Conservation (phyloP, 2,888 invertebrate species). For the Hydrotaea cyrtoneurina region DNA sequence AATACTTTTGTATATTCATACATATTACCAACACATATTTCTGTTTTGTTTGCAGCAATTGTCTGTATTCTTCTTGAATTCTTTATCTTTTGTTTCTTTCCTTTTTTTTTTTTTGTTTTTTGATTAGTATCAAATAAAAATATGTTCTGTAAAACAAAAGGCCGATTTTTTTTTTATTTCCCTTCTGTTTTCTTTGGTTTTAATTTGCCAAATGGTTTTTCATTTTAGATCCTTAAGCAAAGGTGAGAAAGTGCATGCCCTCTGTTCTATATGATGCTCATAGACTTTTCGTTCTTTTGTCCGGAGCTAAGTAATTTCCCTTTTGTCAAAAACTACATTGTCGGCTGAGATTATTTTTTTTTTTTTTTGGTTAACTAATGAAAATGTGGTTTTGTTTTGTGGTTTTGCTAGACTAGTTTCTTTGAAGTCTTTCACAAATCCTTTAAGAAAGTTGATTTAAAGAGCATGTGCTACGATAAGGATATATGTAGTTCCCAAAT, state of each 20-base stretch:
- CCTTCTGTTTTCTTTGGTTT: conserved; percentile 40
- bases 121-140: conserved; percentile 41
- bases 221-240: conserved; percentile 26
- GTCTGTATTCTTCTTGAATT: conserved; percentile 7
- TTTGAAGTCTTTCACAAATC: background rate
- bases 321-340: background rate
- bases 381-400: background rate
- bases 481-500: too few species aligned
- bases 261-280: background rate
- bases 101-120: conserved; percentile 11
- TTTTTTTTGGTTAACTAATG: background rate
- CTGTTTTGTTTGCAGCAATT: conserved; percentile 25
- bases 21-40: background rate
- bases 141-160: conserved; percentile 16
- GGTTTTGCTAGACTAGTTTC: background rate
- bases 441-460: background rate
- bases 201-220: conserved; percentile 57
- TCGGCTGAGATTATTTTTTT: background rate
- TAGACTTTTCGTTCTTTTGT: background rate
- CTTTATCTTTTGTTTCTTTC: background rate
- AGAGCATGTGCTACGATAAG: background rate
- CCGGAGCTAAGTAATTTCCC: background rate
- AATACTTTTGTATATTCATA: conserved; percentile 5
- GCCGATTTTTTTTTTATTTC: background rate
- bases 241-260: conserved; percentile 57